These are phyloP conservation scores for Erythrocercus mccallii DNA, from an alignment of 2,113 vertebrate genomes.

Conservation along the genomic window DNA sequence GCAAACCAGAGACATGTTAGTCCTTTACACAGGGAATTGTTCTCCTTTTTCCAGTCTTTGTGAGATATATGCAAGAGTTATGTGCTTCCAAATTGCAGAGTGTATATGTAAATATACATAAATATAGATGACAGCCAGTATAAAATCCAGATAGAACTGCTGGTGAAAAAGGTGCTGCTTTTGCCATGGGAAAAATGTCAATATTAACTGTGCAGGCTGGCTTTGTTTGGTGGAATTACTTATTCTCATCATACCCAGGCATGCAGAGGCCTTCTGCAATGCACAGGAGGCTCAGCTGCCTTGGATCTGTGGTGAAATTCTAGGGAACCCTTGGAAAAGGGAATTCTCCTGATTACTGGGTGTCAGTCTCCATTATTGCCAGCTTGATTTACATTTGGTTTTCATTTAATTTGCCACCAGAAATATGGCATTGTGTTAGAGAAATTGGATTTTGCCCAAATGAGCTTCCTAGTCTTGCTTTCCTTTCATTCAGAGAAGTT, in stretches of 20 bases:
- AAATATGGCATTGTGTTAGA: accelerated
- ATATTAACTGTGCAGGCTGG: not conserved
- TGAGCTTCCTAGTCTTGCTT: not conserved
- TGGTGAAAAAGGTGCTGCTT: not conserved
- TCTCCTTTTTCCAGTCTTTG: not conserved
- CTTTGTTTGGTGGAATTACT: not conserved
- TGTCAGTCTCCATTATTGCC: not conserved
- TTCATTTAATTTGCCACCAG: not conserved
- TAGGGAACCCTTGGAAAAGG: not conserved
- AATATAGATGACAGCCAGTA: not conserved
- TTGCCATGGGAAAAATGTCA: not conserved
- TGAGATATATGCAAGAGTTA: not conserved
- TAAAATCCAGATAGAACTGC: not conserved
- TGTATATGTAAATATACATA: not conserved
- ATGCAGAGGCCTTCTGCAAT: not conserved
- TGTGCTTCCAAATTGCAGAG: not conserved
- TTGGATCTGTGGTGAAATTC: not conserved
- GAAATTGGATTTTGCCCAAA: not conserved
- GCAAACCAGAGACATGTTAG: not conserved
- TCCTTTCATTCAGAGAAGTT: not conserved
- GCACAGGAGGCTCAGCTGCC: not conserved
- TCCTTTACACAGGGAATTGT: not conserved
- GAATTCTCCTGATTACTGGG: not conserved
- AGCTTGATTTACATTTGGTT: not conserved
- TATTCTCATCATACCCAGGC: not conserved